Percentiles rank a stretch among this genome's conserved stretches.
These are phyloP conservation scores for Typhlomys cinereus DNA, from an alignment of 2,113 vertebrate species.

Conservation along the genomic window DNA sequence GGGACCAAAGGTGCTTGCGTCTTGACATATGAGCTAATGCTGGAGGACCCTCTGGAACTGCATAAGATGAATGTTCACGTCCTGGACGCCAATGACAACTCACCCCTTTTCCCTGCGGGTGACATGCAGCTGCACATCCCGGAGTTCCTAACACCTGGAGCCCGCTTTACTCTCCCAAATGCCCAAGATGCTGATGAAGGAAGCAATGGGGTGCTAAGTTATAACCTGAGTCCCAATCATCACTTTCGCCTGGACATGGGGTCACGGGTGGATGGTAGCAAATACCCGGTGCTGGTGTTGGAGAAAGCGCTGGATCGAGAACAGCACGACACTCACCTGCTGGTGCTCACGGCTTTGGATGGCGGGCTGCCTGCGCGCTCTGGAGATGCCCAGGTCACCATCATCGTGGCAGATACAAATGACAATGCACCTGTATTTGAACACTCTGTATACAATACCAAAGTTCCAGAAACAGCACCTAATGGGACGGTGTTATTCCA, in stretches of 20 bases:
- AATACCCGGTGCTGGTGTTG: constrained; percentile 84
- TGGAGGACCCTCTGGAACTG: constrained; percentile 85
- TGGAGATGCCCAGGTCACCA: constrained; percentile 75
- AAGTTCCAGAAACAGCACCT: constrained; percentile 83
- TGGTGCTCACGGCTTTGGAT: constrained; percentile 84
- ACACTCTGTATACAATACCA: constrained; percentile 82
- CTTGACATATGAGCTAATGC: constrained; percentile 85
- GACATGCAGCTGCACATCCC: constrained; percentile 82
- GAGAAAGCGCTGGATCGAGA: constrained; percentile 86
- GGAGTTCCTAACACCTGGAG: constrained; percentile 83
- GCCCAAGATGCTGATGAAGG: constrained; percentile 86
- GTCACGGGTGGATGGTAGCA: constrained; percentile 77
- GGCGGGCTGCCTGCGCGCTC: constrained; percentile 81
- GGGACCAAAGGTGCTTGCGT: constrained; percentile 78
- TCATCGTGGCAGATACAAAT: constrained; percentile 91
- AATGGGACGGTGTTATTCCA: constrained; percentile 82
- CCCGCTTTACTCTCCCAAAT: constrained; percentile 82
- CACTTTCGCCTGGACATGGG: constrained; percentile 83
- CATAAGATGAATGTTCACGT: constrained; percentile 83
- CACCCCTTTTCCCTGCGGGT: constrained; percentile 81
- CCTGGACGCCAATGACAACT: constrained; percentile 87
- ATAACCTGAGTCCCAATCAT: constrained; percentile 81
- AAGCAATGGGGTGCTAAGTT: constrained; percentile 82
- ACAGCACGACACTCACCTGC: constrained; percentile 77
- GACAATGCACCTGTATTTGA: constrained; percentile 90